Evolutionary conservation across 92 coral and sea anemone species (phyloP).

Genomic region (Heteractis magnifica): DNA sequence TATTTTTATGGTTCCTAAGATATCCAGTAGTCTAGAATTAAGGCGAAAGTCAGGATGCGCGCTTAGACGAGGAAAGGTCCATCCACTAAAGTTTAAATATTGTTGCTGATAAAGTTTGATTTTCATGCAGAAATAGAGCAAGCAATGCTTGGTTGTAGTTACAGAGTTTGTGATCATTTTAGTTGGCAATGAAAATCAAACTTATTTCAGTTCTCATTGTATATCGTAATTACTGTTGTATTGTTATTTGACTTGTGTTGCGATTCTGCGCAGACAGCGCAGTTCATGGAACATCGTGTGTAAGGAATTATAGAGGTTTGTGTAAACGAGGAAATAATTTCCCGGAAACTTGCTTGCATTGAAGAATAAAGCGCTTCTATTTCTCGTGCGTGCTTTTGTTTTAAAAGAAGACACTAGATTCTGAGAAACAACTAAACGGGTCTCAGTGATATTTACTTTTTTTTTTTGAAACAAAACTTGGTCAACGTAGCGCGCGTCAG

Average conservation of each 20-base stretch:
- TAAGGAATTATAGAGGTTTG: neutral
- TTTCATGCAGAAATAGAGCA: neutral
- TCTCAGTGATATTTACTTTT: no score
- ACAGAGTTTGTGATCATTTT: neutral
- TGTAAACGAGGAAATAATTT: neutral
- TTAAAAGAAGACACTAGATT: no score
- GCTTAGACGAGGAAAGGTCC: neutral
- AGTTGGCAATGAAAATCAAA: neutral
- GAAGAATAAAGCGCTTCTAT: neutral
- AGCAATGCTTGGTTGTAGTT: neutral
- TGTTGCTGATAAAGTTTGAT: neutral
- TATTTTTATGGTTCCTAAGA: conserved; percentile 19
- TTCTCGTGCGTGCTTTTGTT: neutral
- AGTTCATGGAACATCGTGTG: neutral
- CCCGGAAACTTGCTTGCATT: neutral
- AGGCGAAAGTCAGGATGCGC: neutral
- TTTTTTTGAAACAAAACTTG: no score
- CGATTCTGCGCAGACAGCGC: neutral
- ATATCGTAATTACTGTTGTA: neutral
- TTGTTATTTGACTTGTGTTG: neutral
- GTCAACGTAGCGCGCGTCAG: neutral
- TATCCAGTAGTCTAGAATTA: neutral
- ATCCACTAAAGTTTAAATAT: neutral
- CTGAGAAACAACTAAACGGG: no score
- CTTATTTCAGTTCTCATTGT: neutral